Evolutionary conservation across 1,140 invertebrate genomes (phyloP), one percentile per base, ranked within the genome.

Genomic region (Euura lappo): DNA sequence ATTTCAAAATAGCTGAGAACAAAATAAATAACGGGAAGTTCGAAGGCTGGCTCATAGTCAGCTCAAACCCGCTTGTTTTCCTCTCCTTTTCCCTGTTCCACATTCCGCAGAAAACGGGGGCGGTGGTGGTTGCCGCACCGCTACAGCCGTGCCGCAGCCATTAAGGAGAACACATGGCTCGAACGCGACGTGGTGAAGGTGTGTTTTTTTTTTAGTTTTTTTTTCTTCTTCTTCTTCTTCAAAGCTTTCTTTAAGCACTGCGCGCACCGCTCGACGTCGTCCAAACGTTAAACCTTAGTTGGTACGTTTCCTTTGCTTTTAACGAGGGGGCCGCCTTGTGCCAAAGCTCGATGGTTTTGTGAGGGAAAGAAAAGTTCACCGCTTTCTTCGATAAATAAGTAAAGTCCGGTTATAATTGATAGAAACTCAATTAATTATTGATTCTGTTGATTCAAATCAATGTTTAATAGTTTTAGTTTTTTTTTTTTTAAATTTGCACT

Each of bases 301-400:
- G 76, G 75, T 77, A 78, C 80, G 79, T 81, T 80, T 81, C 78
- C 79, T 74, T 75, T 76, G 81, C 80, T 81, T 80, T 81, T 81
- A 82, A 81, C 79, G 80, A 81, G 80, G 74, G 28, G 28, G 28
- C 28, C 28, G 28, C 28, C 28, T 28, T 28, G 28, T 28, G 28
- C 28, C 28, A 28, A 28, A 28, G 28, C 28, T 28, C 28, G 28
- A 28, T 28, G 28, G 1, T 28, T 28, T 28, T 28, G 28, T 28
- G 28, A 28, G 28, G 28, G 1, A 28, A 28, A 28, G 1, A 28
- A 28, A 28, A 28, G 28, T 28, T 28, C 28, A 28, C 28, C 28
- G 28, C 28, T 28, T 28, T 28, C 28, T 28, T 28, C 28, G 28
- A 28, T 28, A 28, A 28, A 28, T 28, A 28, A 28, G 28, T 28